A percentile compares a stretch with the other conserved stretches of the same genome.
Evolutionary conservation across 35 echinoderm and acorn worm genomes (phyloP).

Genomic region (Eucidaris tribuloides): DNA sequence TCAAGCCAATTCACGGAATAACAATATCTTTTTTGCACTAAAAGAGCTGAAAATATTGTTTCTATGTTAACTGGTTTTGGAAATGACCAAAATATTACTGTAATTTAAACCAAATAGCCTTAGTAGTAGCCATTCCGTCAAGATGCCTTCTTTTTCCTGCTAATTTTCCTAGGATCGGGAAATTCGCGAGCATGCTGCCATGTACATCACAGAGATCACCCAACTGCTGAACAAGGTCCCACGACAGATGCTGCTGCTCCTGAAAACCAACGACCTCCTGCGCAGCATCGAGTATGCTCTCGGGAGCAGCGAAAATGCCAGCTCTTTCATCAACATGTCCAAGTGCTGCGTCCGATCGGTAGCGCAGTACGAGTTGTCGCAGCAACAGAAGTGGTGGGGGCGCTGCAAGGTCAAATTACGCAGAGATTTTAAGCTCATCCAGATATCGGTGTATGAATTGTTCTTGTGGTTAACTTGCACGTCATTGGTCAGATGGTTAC

Average conservation of each 20-base stretch:
- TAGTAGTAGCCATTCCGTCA: too few species aligned
- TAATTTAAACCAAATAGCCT: too few species aligned
- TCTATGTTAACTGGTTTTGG: too few species aligned
- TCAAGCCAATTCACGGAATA: too few species aligned
- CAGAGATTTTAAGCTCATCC: constrained; percentile 41
- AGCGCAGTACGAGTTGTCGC: constrained; percentile 53
- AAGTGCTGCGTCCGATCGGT: constrained; percentile 86
- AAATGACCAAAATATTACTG: too few species aligned
- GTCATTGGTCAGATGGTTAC: constrained; percentile 3
- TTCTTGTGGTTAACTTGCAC: constrained; percentile 54
- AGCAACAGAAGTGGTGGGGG: constrained; percentile 34
- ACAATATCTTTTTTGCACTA: too few species aligned
- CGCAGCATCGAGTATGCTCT: constrained; percentile 84
- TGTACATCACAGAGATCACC: constrained; percentile 91
- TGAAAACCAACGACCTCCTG: constrained; percentile 97
- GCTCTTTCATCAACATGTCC: constrained; percentile 99
- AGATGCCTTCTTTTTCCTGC: too few species aligned
- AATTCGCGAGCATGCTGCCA: constrained; percentile 62
- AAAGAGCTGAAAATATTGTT: too few species aligned
- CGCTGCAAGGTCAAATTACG: constrained; percentile 23
- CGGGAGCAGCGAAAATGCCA: constrained; percentile 66
- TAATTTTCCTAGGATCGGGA: constrained; percentile 79
- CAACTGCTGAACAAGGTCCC: constrained; percentile 79
- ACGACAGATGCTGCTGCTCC: constrained; percentile 85
- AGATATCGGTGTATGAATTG: constrained; percentile 76